phyloP scores from a whole-genome alignment of 2,797 vertebrate genomes.

The Chromis chromis region DNA sequence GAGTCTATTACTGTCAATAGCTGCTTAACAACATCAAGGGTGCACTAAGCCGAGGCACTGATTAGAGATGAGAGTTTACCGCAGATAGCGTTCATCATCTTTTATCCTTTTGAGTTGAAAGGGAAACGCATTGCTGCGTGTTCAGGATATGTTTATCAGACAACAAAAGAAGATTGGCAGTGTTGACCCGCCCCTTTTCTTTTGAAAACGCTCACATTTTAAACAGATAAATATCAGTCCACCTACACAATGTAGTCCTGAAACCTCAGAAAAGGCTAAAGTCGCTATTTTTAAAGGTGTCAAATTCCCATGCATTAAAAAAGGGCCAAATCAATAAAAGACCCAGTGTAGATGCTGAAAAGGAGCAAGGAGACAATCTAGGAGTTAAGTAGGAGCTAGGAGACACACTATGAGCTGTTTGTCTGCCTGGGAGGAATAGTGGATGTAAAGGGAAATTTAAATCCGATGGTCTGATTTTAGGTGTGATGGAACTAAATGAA shows the following conservation, averaged over 20 bases:
- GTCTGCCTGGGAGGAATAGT: no score
- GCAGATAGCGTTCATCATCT: conserved; percentile 10
- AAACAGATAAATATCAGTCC: neutral
- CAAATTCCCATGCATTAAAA: no score
- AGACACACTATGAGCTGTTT: neutral
- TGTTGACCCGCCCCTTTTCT: conserved; percentile 11
- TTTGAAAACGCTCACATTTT: conserved; percentile 11
- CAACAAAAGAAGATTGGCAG: conserved; percentile 10
- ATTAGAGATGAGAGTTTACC: conserved; percentile 33
- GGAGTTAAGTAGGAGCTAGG: neutral
- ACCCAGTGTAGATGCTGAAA: no score
- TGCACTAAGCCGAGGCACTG: conserved; percentile 34
- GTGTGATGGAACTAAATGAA: no score
- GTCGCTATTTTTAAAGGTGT: neutral
- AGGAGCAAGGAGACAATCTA: no score
- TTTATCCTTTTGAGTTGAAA: conserved; percentile 24
- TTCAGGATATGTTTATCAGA: conserved; percentile 19
- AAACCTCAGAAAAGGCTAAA: neutral
- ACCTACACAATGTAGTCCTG: neutral
- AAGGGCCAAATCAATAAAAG: no score
- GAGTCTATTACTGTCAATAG: conserved; percentile 52
- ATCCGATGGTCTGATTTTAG: neutral
- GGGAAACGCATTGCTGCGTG: neutral
- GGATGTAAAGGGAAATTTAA: neutral
- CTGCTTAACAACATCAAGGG: conserved; percentile 58